Conservation (phyloP, 2,113 vertebrate genomes). For the Procavia capensis region DNA sequence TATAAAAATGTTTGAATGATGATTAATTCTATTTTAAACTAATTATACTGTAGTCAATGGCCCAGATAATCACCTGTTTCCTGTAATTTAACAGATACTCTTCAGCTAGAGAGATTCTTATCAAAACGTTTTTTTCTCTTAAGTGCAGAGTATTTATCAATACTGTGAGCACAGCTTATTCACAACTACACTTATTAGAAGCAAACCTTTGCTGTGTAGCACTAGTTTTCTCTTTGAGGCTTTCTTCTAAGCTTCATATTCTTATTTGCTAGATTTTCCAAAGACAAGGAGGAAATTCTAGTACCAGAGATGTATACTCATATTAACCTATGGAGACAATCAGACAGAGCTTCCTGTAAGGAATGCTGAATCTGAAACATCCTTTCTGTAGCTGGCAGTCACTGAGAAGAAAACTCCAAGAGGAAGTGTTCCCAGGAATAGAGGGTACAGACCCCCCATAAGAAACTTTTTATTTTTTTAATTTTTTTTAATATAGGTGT, state of each 20-base stretch:
- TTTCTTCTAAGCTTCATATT: not conserved
- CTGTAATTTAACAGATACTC: slow-evolving; percentile 52
- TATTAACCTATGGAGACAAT: not conserved
- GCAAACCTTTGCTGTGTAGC: slow-evolving; percentile 48
- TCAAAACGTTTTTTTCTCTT: slow-evolving; percentile 50
- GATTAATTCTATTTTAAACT: slow-evolving; percentile 81
- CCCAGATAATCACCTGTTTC: slow-evolving; percentile 58
- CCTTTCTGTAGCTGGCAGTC: rapidly evolving
- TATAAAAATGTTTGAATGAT: slow-evolving; percentile 67
- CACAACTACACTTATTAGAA: slow-evolving; percentile 51
- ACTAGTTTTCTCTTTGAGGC: not conserved
- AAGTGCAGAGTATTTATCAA: slow-evolving; percentile 78
- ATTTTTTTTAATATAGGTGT: no score
- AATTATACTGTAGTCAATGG: slow-evolving; percentile 69
- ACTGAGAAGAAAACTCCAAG: not conserved
- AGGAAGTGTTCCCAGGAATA: not conserved
- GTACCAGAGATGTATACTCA: not conserved
- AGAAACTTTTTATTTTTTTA: no score
- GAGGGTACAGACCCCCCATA: not conserved
- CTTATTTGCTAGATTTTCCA: slow-evolving; percentile 22
- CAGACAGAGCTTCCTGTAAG: not conserved
- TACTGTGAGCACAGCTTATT: slow-evolving; percentile 59
- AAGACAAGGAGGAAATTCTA: not conserved
- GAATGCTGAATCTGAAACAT: not conserved
- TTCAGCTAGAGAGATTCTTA: slow-evolving; percentile 75